Percentiles rank a stretch among this genome's conserved stretches.
These are phyloP conservation scores for Mythimna pallens DNA, from an alignment of 2,888 invertebrate species.

Conservation along the genomic window DNA sequence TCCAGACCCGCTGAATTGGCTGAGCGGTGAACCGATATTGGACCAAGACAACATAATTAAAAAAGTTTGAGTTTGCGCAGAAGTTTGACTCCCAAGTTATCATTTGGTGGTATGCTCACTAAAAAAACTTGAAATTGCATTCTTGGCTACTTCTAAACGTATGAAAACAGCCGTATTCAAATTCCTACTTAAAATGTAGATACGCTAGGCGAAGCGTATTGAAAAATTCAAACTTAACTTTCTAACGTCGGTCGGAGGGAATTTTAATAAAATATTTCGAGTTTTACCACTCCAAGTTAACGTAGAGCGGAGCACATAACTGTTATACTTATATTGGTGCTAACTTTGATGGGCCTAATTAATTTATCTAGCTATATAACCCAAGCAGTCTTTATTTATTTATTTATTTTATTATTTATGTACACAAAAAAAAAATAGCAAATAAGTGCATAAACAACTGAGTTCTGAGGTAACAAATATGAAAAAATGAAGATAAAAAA, in stretches of 20 bases:
- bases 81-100: constrained; percentile 61
- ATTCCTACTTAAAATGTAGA: constrained; percentile 45
- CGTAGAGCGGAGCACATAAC: constrained; percentile 39
- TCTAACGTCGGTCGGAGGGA: constrained; percentile 43
- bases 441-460: too few species aligned
- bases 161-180: constrained; percentile 46
- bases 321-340: constrained; percentile 51
- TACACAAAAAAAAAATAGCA: too few species aligned
- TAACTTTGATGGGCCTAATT: constrained; percentile 57
- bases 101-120: constrained; percentile 44
- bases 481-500: too few species aligned
- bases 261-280: constrained; percentile 59
- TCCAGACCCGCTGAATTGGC: constrained; percentile 53
- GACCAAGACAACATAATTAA: constrained; percentile 71
- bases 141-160: constrained; percentile 34
- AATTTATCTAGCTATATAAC: constrained; percentile 35
- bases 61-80: constrained; percentile 67
- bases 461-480: too few species aligned
- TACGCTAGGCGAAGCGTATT: constrained; percentile 37
- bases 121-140: constrained; percentile 53
- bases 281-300: constrained; percentile 52
- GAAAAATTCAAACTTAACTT: constrained; percentile 58
- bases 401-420: background rate
- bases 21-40: constrained; percentile 63
- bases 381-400: background rate